Evolutionary conservation across 2,888 invertebrate species (phyloP), one percentile per base, ranked within the genome.

Genomic region (Physocephala rufipes): DNA sequence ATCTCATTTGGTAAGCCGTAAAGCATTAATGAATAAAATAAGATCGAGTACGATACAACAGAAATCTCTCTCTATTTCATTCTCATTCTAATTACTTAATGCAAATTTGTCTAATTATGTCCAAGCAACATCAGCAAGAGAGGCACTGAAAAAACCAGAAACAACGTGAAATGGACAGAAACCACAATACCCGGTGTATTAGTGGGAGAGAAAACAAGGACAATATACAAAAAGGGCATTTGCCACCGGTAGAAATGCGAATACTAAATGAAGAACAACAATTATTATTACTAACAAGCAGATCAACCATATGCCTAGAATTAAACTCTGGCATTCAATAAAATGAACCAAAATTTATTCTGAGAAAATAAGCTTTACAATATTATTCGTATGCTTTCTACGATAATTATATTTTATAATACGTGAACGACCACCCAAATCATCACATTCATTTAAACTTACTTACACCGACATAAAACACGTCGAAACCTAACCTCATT

Each of bases 391-490:
- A 28, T 28, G 58, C 28, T 24, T 68, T 62, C 4, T 36, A 36
- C 36, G 62, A 62, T 62, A 68, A 68, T 68, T 68, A 67, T 61
- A 59, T 47, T 67, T 67, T 67, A 47, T 59, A 53, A n/a, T 53
- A 21, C 53, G 21, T 21, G 36, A 36, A 36, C 4, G 9, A 36
- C 36, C 4, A 9, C 4, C 4, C 36, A 36, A 9, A 36, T 7
- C 36, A 36, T 4, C 4, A 36, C 36, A 9, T 36, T 7, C 36
- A 36, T 26, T 26, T 12, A 55, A 26, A n/a, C n/a, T n/a, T 26
- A 55, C 24, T 55, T 15, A 26, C 9, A 55, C 24, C 15, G n/a
- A n/a, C 55, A 26, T 26, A 36, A 55, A 16, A 53, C 53, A 55
- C 24, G 26, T 2, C 21, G 5, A 21, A 24, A 1, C 53, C 53